phyloP scores from a whole-genome alignment of 1,140 invertebrate species.

The Ridgeia piscesae region DNA sequence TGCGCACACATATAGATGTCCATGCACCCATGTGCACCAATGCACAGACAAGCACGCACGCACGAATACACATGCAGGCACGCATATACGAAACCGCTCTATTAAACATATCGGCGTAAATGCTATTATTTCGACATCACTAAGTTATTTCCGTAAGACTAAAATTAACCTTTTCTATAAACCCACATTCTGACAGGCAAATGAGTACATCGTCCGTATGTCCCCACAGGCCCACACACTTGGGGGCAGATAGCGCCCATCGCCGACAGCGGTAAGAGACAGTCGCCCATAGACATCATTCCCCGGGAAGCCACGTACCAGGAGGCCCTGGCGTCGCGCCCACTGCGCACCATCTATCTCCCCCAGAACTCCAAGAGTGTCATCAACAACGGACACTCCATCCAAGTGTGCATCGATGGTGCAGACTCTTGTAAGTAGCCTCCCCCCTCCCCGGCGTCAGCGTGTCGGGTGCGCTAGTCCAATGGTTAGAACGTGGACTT shows the following conservation, averaged over 20 bases:
- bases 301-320: constrained; percentile 25
- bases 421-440: constrained; percentile 24
- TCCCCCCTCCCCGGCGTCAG: not conserved
- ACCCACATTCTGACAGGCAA: no score
- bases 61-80: no score
- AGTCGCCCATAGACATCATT: constrained; percentile 38
- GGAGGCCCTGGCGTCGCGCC: constrained; percentile 2
- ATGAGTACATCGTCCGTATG: not conserved
- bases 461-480: no score
- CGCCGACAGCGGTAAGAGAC: constrained; percentile 8
- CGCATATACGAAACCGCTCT: no score
- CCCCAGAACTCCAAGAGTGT: constrained; percentile 22
- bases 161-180: no score
- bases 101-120: no score
- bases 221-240: not conserved
- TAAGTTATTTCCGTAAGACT: no score
- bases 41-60: no score
- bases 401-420: constrained; percentile 30
- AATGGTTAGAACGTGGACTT: no score
- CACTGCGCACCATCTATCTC: constrained; percentile 24
- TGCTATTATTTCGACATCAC: no score
- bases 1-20: no score
- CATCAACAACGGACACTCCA: constrained; percentile 31
- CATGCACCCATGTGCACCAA: no score
- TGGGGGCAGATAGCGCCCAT: constrained; percentile 7